Evolutionary conservation across 2,113 vertebrate genomes (phyloP).

Genomic region (Osmerus mordax): DNA sequence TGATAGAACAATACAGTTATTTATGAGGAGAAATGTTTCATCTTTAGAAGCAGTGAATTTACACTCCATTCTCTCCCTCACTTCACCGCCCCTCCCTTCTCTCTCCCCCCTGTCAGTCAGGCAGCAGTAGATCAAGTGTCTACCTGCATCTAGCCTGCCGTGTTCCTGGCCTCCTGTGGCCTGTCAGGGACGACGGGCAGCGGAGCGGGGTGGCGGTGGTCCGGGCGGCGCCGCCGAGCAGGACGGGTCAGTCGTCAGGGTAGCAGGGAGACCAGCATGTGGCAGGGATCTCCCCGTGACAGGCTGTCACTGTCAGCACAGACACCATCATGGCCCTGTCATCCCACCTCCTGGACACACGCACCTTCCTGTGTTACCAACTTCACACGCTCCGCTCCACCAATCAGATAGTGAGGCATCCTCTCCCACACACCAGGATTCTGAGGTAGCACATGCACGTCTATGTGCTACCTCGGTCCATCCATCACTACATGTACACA

Average conservation of each 20-base stretch:
- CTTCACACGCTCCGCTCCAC: background rate
- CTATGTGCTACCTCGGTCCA: too few relatives aligned
- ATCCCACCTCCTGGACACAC: constrained; percentile 48
- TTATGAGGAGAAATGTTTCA: too few relatives aligned
- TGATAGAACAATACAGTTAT: too few relatives aligned
- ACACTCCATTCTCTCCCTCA: background rate
- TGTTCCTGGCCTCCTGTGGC: constrained; percentile 70
- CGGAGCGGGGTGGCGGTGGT: constrained; percentile 69
- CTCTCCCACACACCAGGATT: background rate
- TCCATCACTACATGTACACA: too few relatives aligned
- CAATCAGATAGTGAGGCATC: background rate
- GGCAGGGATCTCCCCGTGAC: constrained; percentile 67
- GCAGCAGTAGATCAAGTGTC: constrained; percentile 67
- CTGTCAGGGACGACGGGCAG: constrained; percentile 66
- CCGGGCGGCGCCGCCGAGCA: constrained; percentile 55
- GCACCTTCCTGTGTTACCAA: too few relatives aligned
- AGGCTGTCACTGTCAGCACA: constrained; percentile 61
- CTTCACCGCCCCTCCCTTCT: constrained; percentile 3
- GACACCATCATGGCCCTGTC: constrained; percentile 57
- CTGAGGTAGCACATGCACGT: too few relatives aligned
- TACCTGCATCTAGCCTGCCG: constrained; percentile 61
- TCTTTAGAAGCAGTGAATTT: too few relatives aligned
- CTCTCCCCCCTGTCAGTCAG: constrained; percentile 2
- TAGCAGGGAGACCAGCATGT: constrained; percentile 69
- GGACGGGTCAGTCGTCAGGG: constrained; percentile 64